Evolutionary conservation across 2,113 vertebrate genomes (phyloP).

Genomic region (Sceloporus tristichus): DNA sequence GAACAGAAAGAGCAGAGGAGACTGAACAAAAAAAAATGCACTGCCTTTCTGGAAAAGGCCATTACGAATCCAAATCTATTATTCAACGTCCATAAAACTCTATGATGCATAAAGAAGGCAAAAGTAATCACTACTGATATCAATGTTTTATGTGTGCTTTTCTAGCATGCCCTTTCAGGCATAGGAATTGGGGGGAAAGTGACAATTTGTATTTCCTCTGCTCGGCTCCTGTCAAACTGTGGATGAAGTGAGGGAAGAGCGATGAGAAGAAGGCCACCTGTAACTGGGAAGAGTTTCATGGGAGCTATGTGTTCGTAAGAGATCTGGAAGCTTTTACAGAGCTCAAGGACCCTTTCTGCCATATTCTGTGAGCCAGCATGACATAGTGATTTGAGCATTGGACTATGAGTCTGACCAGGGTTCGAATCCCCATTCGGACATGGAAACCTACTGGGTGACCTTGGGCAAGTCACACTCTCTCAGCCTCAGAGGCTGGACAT

Average conservation of each 20-base stretch:
- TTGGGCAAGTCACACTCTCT: no score
- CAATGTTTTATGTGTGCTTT: slow-evolving; percentile 65
- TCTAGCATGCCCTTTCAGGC: slow-evolving; percentile 45
- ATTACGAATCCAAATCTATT: slow-evolving; percentile 55
- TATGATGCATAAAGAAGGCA: slow-evolving; percentile 56
- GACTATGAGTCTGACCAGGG: no score
- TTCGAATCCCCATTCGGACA: no score
- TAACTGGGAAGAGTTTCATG: neutral
- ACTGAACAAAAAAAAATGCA: neutral
- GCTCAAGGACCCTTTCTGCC: no score
- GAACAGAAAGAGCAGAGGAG: neutral
- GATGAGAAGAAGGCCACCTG: no score
- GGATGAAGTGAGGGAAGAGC: no score
- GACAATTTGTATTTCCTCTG: slow-evolving; percentile 68
- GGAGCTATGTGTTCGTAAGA: no score
- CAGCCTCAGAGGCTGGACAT: no score
- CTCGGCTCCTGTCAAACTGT: slow-evolving; percentile 14
- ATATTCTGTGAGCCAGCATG: no score
- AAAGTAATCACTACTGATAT: slow-evolving; percentile 56
- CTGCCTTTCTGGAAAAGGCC: slow-evolving; percentile 52
- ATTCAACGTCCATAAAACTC: slow-evolving; percentile 58
- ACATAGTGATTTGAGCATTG: no score
- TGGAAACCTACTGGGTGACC: no score
- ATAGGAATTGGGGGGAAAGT: slow-evolving; percentile 43
- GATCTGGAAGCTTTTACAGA: neutral